phyloP scores from a whole-genome alignment of 2,888 invertebrate genomes.

The Pseudococcus longispinus region DNA sequence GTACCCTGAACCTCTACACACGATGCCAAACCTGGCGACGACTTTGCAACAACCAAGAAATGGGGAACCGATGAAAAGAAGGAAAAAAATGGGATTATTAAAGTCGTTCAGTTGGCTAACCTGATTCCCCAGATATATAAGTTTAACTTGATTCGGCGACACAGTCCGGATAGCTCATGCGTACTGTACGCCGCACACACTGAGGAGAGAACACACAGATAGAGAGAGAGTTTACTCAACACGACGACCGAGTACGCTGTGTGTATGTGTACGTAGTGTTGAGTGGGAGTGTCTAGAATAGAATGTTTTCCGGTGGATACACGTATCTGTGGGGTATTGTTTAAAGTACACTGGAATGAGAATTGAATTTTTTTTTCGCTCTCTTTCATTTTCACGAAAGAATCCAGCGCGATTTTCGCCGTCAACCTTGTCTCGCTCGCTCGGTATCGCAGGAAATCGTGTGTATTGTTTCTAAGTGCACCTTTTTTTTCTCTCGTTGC shows the following conservation, averaged over 20 bases:
- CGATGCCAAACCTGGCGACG: too few species aligned
- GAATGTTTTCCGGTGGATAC: conserved; percentile 53
- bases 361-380: conserved; percentile 32
- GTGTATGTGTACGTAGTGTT: conserved; percentile 3
- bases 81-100: conserved; percentile 44
- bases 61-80: not conserved
- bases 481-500: not conserved
- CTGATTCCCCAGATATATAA: conserved; percentile 50
- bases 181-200: conserved; percentile 25
- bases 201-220: not conserved
- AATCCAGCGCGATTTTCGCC: not conserved
- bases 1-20: too few species aligned
- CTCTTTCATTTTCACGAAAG: not conserved
- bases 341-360: conserved; percentile 19
- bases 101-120: conserved; percentile 51
- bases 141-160: conserved; percentile 42
- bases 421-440: not conserved
- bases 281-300: conserved; percentile 52
- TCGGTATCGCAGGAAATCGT: conserved; percentile 7
- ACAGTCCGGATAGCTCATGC: conserved; percentile 51
- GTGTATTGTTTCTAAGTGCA: not conserved
- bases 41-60: not conserved
- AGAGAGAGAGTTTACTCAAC: not conserved
- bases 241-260: not conserved
- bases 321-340: conserved; percentile 41